phyloP scores from a whole-genome alignment of 2,113 vertebrate genomes.

The Sphyrna mokarran region DNA sequence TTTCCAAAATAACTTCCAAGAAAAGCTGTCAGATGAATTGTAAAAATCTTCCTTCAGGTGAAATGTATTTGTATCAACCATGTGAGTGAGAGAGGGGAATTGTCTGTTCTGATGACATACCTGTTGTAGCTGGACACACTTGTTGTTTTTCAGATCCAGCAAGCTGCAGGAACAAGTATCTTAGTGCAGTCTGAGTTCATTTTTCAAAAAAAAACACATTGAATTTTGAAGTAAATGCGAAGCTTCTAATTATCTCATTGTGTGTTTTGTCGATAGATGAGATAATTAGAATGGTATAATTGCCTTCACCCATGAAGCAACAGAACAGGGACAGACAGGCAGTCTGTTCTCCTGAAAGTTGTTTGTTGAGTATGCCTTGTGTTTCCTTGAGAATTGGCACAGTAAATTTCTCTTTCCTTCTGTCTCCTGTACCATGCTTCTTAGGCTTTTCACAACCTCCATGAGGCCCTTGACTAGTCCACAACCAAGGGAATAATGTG shows the following conservation, averaged over 20 bases:
- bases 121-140: background rate
- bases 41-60: background rate
- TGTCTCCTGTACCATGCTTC: background rate
- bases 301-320: background rate
- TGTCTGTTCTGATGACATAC: background rate
- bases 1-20: background rate
- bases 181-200: background rate
- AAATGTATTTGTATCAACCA: background rate
- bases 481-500: background rate
- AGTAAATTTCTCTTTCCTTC: background rate
- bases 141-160: background rate
- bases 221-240: background rate
- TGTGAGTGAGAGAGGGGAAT: background rate
- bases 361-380: background rate
- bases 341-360: background rate
- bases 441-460: background rate
- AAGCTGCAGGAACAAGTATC: background rate
- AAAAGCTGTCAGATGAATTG: background rate
- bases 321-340: background rate
- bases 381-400: background rate
- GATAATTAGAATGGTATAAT: background rate
- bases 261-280: background rate
- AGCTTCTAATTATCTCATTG: slow-evolving; percentile 10
- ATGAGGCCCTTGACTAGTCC: background rate
- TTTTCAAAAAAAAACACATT: background rate